Evolutionary conservation across 2,888 invertebrate species (phyloP), one percentile per base, ranked within the genome.

Genomic region (Ypsolopha scabrella): DNA sequence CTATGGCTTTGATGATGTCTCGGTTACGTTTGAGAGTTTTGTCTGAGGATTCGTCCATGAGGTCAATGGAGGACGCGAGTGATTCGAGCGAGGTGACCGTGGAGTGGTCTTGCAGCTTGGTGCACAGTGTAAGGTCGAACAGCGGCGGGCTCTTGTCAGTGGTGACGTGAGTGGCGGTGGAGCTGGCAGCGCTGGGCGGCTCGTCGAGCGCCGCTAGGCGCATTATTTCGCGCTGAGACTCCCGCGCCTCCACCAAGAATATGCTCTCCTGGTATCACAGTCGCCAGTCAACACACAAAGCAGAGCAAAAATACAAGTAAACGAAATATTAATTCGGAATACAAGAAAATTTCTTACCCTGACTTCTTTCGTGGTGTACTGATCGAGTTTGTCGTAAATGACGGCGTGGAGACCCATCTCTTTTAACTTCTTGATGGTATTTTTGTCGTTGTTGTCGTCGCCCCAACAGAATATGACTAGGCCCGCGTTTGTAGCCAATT

Each of bases 391-490:
- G 77, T 99, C 99, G 70, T 97, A 98, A 68, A 99, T 98, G 52
- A 99, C 94, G 45, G 96, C 99, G 70, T 99, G 96, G 38, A 99
- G 89, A 1, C 97, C 97, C 64, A 97, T 88, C 56, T 92, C 90
- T 73, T 97, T 97, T 37, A 99, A 89, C 68, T 92, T 91, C 65
- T 92, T 91, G 52, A 98, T 95, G 1, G 93, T 95, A 43, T 91
- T 91, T 58, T 92, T 92, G 73, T 95, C 93, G 64, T 97, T 97
- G 71, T 96, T 96, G 65, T 97, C 96, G 63, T 98, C 97, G 34
- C 99, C 99, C 98, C 98, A 99, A 67, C 97, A 97, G 79, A 99
- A 99, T 56, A 97, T 91, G 6, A 97, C 92, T 51, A 98, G 88
- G 9, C 94, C 94, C 11, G 92, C 90, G 62, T 93, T 90, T 60